A percentile compares a stretch with the other conserved stretches of the same genome.
These are phyloP conservation scores for Aphelinus atriplicis DNA, from an alignment of 1,140 invertebrate species.

Conservation along the genomic window DNA sequence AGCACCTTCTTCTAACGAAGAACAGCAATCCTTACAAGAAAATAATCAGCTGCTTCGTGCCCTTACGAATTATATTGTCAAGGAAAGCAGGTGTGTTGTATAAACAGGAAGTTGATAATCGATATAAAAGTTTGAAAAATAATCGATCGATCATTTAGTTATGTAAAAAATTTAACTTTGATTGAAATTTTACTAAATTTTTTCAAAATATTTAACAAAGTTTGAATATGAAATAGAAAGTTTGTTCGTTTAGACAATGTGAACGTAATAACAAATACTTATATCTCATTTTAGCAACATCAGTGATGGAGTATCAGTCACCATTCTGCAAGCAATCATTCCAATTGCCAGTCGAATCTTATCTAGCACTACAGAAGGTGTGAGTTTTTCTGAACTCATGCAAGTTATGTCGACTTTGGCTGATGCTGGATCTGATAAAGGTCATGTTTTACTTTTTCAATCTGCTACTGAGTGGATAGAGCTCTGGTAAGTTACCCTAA, in stretches of 20 bases:
- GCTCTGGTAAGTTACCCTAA: constrained; percentile 65
- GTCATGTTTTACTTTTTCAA: constrained; percentile 83
- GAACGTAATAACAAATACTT: neutral
- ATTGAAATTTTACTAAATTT: constrained; percentile 12
- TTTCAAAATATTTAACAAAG: neutral
- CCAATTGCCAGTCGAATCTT: constrained; percentile 79
- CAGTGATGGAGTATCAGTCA: constrained; percentile 75
- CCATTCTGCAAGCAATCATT: constrained; percentile 80
- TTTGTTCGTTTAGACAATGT: neutral
- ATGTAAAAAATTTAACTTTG: too few species aligned
- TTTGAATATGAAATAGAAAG: neutral
- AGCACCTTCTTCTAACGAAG: constrained; percentile 54
- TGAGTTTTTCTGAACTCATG: constrained; percentile 84
- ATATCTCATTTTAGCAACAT: constrained; percentile 61
- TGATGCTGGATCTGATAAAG: constrained; percentile 79
- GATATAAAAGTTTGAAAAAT: too few species aligned
- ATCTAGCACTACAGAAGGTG: constrained; percentile 70
- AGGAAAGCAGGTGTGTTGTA: constrained; percentile 70
- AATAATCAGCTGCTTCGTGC: constrained; percentile 79
- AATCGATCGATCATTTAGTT: too few species aligned
- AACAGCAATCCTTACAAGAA: constrained; percentile 69
- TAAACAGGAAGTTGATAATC: too few species aligned
- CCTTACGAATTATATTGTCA: constrained; percentile 79
- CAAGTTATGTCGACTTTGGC: constrained; percentile 83
- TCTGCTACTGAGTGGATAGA: constrained; percentile 84